Percentiles rank a stretch among this genome's conserved stretches.
phyloP scores from a whole-genome alignment of 2,113 vertebrate genomes.

The Tichodroma muraria region DNA sequence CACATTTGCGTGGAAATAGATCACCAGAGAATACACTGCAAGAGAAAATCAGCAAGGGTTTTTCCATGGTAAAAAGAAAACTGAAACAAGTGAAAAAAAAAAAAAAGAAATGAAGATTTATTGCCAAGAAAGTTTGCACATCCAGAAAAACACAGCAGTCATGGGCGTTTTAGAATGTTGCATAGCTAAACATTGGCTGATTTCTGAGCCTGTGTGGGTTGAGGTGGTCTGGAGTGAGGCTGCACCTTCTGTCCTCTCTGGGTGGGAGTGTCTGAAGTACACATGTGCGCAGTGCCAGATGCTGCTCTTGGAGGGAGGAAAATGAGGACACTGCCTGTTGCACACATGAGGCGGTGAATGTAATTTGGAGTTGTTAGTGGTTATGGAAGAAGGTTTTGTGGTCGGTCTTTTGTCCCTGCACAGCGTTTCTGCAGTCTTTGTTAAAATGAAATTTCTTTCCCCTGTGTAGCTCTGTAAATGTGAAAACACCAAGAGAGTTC shows the following conservation, averaged over 20 bases:
- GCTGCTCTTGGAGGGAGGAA: background rate
- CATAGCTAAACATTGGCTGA: background rate
- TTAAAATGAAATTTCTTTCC: background rate
- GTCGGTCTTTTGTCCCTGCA: background rate
- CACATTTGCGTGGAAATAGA: background rate
- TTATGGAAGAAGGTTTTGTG: background rate
- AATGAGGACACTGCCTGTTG: background rate
- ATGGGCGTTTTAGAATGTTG: background rate
- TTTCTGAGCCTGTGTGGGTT: background rate
- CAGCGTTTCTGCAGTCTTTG: background rate
- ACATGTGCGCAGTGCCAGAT: background rate
- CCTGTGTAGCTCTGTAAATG: background rate
- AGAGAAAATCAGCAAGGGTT: background rate
- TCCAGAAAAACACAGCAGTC: background rate
- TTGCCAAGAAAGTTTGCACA: background rate
- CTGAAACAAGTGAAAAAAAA: background rate
- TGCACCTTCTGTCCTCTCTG: fast-evolving
- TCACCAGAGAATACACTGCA: background rate
- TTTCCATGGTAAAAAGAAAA: background rate
- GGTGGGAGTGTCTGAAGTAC: background rate
- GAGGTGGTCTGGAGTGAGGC: background rate
- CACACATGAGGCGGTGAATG: background rate
- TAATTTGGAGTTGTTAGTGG: background rate
- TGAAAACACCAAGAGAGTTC: background rate
- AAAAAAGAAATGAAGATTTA: fast-evolving